Percentiles rank a stretch among this genome's conserved stretches.
These are phyloP conservation scores for Heliopora coerulea DNA, from an alignment of 92 coral and sea anemone species.

Conservation along the genomic window DNA sequence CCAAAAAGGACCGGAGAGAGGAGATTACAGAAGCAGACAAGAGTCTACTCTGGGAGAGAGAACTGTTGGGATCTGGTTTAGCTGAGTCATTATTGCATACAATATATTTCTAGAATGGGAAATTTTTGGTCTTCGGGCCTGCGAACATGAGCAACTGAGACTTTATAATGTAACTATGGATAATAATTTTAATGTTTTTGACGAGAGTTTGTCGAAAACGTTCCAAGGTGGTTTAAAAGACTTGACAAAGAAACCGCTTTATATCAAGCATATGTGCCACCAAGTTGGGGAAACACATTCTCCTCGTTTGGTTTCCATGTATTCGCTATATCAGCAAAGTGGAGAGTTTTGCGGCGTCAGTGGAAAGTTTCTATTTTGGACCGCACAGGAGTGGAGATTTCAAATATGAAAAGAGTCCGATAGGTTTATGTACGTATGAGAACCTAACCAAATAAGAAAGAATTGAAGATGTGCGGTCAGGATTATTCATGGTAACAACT, in stretches of 20 bases:
- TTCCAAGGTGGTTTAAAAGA: constrained; percentile 62
- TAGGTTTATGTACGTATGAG: no score
- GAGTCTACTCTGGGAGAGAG: constrained; percentile 35
- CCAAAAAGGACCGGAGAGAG: constrained; percentile 14
- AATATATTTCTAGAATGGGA: constrained; percentile 51
- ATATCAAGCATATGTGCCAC: constrained; percentile 58
- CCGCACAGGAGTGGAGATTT: constrained; percentile 47
- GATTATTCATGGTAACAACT: no score
- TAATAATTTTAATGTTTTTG: constrained; percentile 49
- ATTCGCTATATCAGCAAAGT: constrained; percentile 47
- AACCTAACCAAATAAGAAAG: no score
- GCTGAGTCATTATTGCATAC: constrained; percentile 59
- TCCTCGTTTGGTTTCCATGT: constrained; percentile 53
- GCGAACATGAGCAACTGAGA: constrained; percentile 54
- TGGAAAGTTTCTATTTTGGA: constrained; percentile 56
- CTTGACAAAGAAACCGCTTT: constrained; percentile 51
- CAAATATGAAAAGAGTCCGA: constrained; percentile 30
- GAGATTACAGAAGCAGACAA: constrained; percentile 37
- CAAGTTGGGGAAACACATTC: constrained; percentile 50
- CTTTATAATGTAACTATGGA: constrained; percentile 49
- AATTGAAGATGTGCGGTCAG: no score
- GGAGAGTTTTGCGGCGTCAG: constrained; percentile 36
- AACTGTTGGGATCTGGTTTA: constrained; percentile 44
- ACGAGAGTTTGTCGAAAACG: constrained; percentile 59
- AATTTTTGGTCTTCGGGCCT: constrained; percentile 51